phyloP scores from a whole-genome alignment of 2,888 invertebrate genomes.

The Dicycla oo region DNA sequence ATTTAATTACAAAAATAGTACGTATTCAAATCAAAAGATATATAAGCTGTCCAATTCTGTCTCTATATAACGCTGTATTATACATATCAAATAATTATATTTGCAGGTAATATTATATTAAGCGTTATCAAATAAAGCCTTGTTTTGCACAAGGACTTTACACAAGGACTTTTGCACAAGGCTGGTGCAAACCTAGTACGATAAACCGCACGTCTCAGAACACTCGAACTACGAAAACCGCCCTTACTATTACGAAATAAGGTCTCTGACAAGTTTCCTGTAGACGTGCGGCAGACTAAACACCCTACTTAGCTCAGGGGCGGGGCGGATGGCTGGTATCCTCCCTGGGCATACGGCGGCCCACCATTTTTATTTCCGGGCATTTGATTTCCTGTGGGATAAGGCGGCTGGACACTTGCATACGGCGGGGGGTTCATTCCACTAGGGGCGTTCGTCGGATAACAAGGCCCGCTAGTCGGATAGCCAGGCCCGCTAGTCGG shows the following conservation, averaged over 20 bases:
- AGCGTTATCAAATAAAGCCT: conserved; percentile 24
- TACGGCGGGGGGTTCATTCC: conserved; percentile 15
- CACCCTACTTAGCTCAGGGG: conserved; percentile 30
- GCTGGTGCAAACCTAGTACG: not conserved
- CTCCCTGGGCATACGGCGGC: conserved; percentile 19
- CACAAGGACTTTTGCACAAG: too few species aligned
- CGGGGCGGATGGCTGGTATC: conserved; percentile 48
- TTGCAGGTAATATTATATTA: conserved; percentile 2
- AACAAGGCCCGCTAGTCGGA: conserved; percentile 2
- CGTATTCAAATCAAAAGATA: not conserved
- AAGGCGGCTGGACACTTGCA: conserved; percentile 1
- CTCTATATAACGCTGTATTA: not conserved
- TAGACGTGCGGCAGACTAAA: not conserved
- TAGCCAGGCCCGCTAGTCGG: conserved; percentile 16
- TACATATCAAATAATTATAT: conserved; percentile 17
- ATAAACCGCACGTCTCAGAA: not conserved
- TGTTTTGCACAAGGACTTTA: conserved; percentile 1
- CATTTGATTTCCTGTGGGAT: conserved; percentile 24
- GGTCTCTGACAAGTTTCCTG: not conserved
- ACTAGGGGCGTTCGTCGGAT: conserved; percentile 16
- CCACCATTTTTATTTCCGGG: conserved; percentile 8
- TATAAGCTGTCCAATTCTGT: not conserved
- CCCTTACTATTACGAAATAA: conserved; percentile 4
- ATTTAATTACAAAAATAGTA: not conserved
- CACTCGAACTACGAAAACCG: not conserved